Evolutionary conservation across 2,888 invertebrate genomes (phyloP).

Genomic region (Epinotia ramella): DNA sequence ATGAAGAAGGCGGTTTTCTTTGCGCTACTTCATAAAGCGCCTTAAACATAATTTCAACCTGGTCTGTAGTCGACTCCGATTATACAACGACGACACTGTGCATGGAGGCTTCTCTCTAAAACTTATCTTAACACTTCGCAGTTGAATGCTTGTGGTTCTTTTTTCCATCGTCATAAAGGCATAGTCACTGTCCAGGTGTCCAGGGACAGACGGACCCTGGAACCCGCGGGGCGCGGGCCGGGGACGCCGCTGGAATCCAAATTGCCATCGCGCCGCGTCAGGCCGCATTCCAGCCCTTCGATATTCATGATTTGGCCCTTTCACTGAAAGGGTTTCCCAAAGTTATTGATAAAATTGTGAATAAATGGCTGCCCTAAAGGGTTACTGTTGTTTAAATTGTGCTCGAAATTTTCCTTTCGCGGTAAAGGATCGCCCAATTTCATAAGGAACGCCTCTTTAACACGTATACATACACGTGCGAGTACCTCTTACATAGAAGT

Average conservation of each 20-base stretch:
- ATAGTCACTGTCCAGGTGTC: background rate
- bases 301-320: constrained; percentile 32
- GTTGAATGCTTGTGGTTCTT: too few relatives aligned
- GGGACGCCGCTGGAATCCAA: constrained; percentile 27
- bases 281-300: constrained; percentile 30
- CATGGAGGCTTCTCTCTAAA: too few relatives aligned
- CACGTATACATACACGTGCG: background rate
- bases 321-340: constrained; percentile 12
- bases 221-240: background rate
- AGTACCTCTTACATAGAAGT: background rate
- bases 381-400: constrained; percentile 8
- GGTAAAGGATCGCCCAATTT: background rate
- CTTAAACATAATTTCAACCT: too few relatives aligned
- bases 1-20: too few relatives aligned
- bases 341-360: constrained; percentile 31
- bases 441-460: background rate
- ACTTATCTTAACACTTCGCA: too few relatives aligned
- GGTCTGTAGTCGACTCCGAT: too few relatives aligned
- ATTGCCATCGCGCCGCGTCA: constrained; percentile 14
- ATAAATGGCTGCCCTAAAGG: background rate
- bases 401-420: background rate
- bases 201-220: background rate
- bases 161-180: background rate
- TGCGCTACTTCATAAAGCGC: too few relatives aligned
- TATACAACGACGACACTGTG: too few relatives aligned